Base-by-base conservation (phyloP, 2,888 invertebrate genomes). In the Macaria liturata region DNA sequence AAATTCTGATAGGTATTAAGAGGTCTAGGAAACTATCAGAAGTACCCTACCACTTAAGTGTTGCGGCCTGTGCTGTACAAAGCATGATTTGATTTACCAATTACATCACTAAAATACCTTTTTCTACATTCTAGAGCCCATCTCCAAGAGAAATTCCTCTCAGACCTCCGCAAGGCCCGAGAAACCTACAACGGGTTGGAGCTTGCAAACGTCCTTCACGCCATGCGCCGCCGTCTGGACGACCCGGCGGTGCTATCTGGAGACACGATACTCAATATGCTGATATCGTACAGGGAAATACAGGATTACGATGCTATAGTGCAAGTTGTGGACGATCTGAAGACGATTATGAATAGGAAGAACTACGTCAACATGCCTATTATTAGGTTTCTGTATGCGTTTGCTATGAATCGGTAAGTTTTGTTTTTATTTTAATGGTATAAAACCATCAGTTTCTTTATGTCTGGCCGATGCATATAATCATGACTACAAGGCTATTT, bases 261-360 rank as follows among this genome's bases (percentile, higher is more conserved):
- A 2, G 99, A 99, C 83, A 98, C 99, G 0, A 97, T 99, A 40
- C 94, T 98, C 62, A 98, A 98, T 84, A 97, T 98, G 94, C 93
- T 99, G 57, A 96, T 98, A 78, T 98, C 98, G 1, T 96, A 97
- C 78, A 92, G 98, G 30, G 98, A 98, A 82, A 96, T 97, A 67
- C 97, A 98, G 93, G 98, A 98, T 81, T 99, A 99, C 78, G 98
- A 99, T 85, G 97, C 98, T 0, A 99, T 99, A 96, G 99, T 99
- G 30, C 97, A 97, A 72, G 93, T 99, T 46, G 98, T 99, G 0
- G 98, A 98, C 78, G 99, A 99, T 81, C 88, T 99, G 64, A 95
- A 96, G 79, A 96, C 97, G 3, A 95, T 99, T 64, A 98, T 98
- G 68, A 97, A 96, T 72, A 95, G 97, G 64, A 96, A 96, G 78